Percentiles rank a stretch among this genome's conserved stretches.
Evolutionary conservation across 2,888 invertebrate genomes (phyloP).

Genomic region (Sarcophaga variegata): DNA sequence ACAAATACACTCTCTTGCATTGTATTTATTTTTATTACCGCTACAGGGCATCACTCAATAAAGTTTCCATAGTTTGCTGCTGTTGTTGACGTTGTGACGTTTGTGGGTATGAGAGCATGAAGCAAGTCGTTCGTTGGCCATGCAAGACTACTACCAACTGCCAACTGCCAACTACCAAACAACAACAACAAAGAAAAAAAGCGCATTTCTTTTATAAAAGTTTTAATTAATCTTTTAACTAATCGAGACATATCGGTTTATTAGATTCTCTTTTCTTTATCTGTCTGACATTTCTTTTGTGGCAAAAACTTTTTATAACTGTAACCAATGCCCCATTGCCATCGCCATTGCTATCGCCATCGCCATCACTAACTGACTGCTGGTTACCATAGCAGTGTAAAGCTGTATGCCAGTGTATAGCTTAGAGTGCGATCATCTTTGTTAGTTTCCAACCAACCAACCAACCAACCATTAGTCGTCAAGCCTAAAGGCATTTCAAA

Average conservation of each 20-base stretch:
- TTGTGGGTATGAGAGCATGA: background rate
- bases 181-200: background rate
- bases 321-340: conserved; percentile 41
- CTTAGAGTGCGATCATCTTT: conserved; percentile 33
- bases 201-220: conserved; percentile 51
- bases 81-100: conserved; percentile 2
- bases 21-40: conserved; percentile 53
- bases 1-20: conserved; percentile 25
- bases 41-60: conserved; percentile 28
- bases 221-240: conserved; percentile 64
- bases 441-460: background rate
- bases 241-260: conserved; percentile 64
- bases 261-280: conserved; percentile 40
- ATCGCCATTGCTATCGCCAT: background rate
- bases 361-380: no score
- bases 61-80: background rate
- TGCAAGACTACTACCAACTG: conserved; percentile 26
- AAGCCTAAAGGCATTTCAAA: conserved; percentile 36
- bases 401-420: no score
- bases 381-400: no score
- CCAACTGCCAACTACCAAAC: conserved; percentile 1
- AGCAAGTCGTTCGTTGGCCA: background rate
- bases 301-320: conserved; percentile 44
- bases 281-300: conserved; percentile 10
- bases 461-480: conserved; percentile 41